Percentiles rank a stretch among this genome's conserved stretches.
These are phyloP conservation scores for Sycophila sp. DNA, from an alignment of 1,140 invertebrate genomes.

Conservation along the genomic window DNA sequence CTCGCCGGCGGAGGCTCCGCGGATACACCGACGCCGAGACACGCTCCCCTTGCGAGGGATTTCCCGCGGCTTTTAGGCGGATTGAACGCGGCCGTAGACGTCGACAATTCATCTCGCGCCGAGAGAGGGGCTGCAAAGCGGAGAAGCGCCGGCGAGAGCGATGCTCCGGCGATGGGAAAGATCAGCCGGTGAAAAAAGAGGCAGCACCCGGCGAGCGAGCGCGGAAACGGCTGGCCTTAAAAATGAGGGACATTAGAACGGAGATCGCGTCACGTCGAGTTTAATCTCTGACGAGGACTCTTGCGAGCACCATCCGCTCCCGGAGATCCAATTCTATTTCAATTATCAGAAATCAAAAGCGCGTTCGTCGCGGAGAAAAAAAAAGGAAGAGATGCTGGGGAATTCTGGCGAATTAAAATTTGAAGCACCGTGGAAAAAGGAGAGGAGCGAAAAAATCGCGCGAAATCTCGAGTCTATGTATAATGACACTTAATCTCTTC, in stretches of 20 bases:
- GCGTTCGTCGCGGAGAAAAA: too few species aligned
- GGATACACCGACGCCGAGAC: neutral
- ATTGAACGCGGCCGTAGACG: slow-evolving; percentile 34
- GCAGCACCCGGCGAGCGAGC: too few species aligned
- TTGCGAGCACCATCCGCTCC: too few species aligned
- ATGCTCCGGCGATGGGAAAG: neutral
- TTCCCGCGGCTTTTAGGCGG: slow-evolving; percentile 43
- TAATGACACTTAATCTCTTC: neutral
- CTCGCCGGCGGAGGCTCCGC: neutral
- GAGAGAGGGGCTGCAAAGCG: neutral
- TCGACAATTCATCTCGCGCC: slow-evolving; percentile 21
- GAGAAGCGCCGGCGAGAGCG: neutral
- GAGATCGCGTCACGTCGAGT: too few species aligned
- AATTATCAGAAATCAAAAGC: too few species aligned
- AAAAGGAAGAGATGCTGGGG: too few species aligned
- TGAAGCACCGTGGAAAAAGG: neutral
- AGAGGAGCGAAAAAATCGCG: neutral
- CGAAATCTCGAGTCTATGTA: neutral
- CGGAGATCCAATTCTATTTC: too few species aligned
- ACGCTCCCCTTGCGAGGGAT: neutral
- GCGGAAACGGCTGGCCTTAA: too few species aligned
- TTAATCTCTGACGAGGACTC: too few species aligned
- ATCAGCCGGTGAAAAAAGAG: too few species aligned
- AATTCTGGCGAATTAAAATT: too few species aligned
- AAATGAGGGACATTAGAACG: too few species aligned